Evolutionary conservation across 2,113 vertebrate species (phyloP).

Genomic region (Spilogale gracilis): DNA sequence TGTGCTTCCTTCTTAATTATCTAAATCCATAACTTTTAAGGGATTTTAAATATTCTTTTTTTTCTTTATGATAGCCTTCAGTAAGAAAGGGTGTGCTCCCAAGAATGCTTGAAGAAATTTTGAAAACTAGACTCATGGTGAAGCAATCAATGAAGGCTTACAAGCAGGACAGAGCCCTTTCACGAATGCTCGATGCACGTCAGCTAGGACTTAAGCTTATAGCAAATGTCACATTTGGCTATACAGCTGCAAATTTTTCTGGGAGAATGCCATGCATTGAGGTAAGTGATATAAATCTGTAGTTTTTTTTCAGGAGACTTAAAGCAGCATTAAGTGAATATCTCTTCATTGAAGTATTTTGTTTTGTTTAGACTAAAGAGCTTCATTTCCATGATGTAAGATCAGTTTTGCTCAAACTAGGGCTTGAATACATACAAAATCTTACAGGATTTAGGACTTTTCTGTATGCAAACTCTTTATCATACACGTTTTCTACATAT

Average conservation of each 20-base stretch:
- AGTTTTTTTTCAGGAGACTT: slow-evolving; percentile 42
- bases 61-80: slow-evolving; percentile 88
- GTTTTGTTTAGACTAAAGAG: slow-evolving; percentile 29
- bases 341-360: slow-evolving; percentile 14
- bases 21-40: slow-evolving; percentile 10
- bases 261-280: slow-evolving; percentile 98
- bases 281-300: slow-evolving; percentile 86
- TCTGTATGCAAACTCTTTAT: background rate
- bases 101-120: slow-evolving; percentile 97
- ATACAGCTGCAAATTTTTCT: slow-evolving; percentile 96
- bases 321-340: slow-evolving; percentile 36
- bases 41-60: slow-evolving; percentile 59
- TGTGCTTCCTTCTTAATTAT: slow-evolving; percentile 73
- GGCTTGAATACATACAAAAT: background rate
- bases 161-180: slow-evolving; percentile 94
- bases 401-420: slow-evolving; percentile 42
- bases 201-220: slow-evolving; percentile 99
- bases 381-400: background rate
- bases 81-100: slow-evolving; percentile 97
- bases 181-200: slow-evolving; percentile 94
- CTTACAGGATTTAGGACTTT: background rate
- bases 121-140: slow-evolving; percentile 97
- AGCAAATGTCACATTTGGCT: slow-evolving; percentile 97
- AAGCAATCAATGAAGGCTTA: slow-evolving; percentile 96
- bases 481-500: slow-evolving; percentile 24